Conservation (phyloP, 2,113 vertebrate genomes). For the Pseudonaja textilis region DNA sequence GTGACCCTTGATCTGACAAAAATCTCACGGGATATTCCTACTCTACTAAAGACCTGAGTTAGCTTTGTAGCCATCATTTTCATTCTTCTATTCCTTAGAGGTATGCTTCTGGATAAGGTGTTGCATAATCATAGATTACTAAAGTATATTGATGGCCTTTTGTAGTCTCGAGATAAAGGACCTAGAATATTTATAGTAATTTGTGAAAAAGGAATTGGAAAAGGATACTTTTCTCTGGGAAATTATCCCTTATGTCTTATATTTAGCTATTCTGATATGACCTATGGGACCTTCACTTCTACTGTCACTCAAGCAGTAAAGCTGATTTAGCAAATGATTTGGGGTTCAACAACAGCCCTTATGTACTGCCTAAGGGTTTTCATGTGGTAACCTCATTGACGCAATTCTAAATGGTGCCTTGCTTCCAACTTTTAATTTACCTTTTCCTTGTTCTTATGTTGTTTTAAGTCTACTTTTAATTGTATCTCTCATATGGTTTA, state of each 20-base stretch:
- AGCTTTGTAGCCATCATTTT: neutral
- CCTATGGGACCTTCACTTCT: neutral
- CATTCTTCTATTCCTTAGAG: neutral
- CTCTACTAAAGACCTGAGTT: neutral
- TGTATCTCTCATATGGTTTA: neutral
- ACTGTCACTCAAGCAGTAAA: neutral
- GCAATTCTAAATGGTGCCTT: neutral
- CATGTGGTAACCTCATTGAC: neutral
- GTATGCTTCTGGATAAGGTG: neutral
- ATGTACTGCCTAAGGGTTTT: neutral
- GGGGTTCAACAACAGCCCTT: neutral
- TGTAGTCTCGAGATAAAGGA: neutral
- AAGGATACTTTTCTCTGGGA: neutral
- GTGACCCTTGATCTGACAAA: neutral
- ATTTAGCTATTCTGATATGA: neutral
- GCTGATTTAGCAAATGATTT: neutral
- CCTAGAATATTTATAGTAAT: neutral
- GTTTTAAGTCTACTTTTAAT: neutral
- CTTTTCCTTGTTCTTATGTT: neutral
- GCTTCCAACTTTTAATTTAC: neutral
- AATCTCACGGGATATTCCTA: neutral
- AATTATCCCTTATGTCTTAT: neutral
- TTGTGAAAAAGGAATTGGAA: neutral
- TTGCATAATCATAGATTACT: neutral
- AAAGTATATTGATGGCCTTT: neutral